phyloP scores from a whole-genome alignment of 2,113 vertebrate genomes.

The Glaucidium brasilianum region DNA sequence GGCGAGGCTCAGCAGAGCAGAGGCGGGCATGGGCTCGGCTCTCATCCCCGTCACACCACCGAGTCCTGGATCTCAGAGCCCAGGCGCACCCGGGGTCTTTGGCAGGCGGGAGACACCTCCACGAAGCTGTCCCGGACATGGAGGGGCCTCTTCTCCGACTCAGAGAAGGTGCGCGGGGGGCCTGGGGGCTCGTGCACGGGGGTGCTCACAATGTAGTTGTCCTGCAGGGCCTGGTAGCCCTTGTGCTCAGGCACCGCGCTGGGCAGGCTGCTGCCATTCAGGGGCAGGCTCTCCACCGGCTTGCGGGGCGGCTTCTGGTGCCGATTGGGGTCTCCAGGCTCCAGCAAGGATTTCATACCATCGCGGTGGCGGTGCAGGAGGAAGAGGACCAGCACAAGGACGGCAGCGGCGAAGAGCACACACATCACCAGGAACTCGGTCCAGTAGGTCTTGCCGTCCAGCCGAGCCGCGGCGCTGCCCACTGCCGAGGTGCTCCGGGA shows the following conservation, averaged over 20 bases:
- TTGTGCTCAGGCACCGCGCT: slow-evolving; percentile 80
- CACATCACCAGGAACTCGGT: slow-evolving; percentile 92
- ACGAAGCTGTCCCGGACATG: slow-evolving; percentile 86
- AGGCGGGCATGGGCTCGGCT: not conserved
- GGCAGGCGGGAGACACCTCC: slow-evolving; percentile 86
- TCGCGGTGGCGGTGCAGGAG: slow-evolving; percentile 83
- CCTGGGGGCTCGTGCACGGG: slow-evolving; percentile 79
- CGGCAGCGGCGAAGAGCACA: slow-evolving; percentile 74
- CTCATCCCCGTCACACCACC: slow-evolving; percentile 77
- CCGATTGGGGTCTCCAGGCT: slow-evolving; percentile 80
- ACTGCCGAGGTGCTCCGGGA: slow-evolving; percentile 69
- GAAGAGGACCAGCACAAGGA: slow-evolving; percentile 81
- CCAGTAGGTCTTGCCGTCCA: slow-evolving; percentile 89
- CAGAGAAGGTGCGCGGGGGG: slow-evolving; percentile 77
- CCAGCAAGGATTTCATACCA: slow-evolving; percentile 88
- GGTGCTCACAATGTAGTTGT: slow-evolving; percentile 84
- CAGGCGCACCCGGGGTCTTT: slow-evolving; percentile 89
- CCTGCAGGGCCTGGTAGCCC: slow-evolving; percentile 92
- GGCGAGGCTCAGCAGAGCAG: slow-evolving; percentile 23
- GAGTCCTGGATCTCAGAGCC: slow-evolving; percentile 97
- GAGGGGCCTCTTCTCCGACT: slow-evolving; percentile 86
- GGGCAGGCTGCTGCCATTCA: slow-evolving; percentile 82
- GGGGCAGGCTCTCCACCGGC: slow-evolving; percentile 84
- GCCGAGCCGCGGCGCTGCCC: slow-evolving; percentile 46
- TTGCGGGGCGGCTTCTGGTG: slow-evolving; percentile 82